Evolutionary conservation across 2,797 vertebrate genomes (phyloP), one percentile per base, ranked within the genome.

Genomic region (Gambusia yucatana): DNA sequence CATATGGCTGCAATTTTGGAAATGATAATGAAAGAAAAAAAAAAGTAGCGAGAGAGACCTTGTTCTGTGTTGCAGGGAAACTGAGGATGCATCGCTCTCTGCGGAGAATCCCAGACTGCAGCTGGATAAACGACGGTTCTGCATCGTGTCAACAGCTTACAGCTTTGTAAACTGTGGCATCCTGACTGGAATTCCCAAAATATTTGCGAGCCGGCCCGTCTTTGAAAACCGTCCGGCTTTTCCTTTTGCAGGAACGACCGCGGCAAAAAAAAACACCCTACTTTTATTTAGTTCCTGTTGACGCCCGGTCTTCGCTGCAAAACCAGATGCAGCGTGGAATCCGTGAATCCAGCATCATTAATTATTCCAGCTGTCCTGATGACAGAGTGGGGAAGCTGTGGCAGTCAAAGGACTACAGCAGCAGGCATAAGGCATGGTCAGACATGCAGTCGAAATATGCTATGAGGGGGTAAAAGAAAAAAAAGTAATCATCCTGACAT

Each of bases 1-100:
- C 92, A 94, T 86, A 52, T 94, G 94, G 92, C 90, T 89, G 82
- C 93, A 93, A 93, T 94, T 94, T 93, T 14, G 47, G 41, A 80
- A 86, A 77, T 70, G n/a, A 59, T 59, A 59, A 46, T 3, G 11
- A 28, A 57, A n/a, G n/a, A 1, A n/a, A 13, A 4, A 57, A 69
- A 74, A 70, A 57, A 67, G 79, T 80, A 80, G 17, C 16, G 50
- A 79, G 78, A 61, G 57, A 81, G 78, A 77, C 79, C 80, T 75
- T 76, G 80, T 72, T 82, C 71, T 70, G 79, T 77, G 82, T 80
- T 43, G 1, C 6, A 71, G 77, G 59, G 77, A 80, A 81, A 86
- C 83, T 81, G 85, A 90, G 90, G 89, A 80, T 82, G 86, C 88
- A 74, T 93, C 91, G 89, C 88, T 88, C 77, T 75, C 52, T 76